phyloP scores from a whole-genome alignment of 2,113 vertebrate species.

The Mastomys natalensis region DNA sequence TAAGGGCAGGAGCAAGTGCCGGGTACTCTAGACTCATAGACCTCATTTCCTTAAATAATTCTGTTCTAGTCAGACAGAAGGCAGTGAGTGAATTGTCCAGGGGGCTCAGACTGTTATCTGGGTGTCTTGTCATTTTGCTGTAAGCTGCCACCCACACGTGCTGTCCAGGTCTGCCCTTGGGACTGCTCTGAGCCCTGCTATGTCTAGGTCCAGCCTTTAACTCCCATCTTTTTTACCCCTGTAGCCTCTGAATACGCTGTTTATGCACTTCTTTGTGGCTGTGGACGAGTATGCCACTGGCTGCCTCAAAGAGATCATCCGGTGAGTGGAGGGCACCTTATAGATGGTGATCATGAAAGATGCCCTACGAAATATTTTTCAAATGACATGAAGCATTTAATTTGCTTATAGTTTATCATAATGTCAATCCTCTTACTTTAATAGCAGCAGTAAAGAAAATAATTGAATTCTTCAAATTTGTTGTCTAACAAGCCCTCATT shows the following conservation, averaged over 20 bases:
- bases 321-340: constrained; percentile 84
- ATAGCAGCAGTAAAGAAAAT: constrained; percentile 29
- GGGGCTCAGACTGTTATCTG: not conserved
- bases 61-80: not conserved
- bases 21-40: not conserved
- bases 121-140: not conserved
- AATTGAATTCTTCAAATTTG: not conserved
- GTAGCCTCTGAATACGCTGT: constrained; percentile 95
- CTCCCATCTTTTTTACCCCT: not conserved
- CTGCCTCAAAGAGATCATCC: constrained; percentile 90
- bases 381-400: constrained; percentile 10
- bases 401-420: constrained; percentile 41
- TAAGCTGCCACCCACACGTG: not conserved
- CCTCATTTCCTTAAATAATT: constrained; percentile 46
- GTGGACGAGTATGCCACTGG: constrained; percentile 83
- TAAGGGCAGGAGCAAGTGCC: not conserved
- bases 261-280: constrained; percentile 94
- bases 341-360: not conserved
- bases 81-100: not conserved
- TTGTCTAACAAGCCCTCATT: not conserved
- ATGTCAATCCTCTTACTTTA: constrained; percentile 18
- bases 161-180: not conserved
- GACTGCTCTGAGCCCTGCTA: not conserved
- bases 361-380: not conserved
- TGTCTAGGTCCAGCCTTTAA: not conserved